Percentiles rank a stretch among this genome's conserved stretches.
These are phyloP conservation scores for Scolopax mira DNA, from an alignment of 2,113 vertebrate species.

Conservation along the genomic window DNA sequence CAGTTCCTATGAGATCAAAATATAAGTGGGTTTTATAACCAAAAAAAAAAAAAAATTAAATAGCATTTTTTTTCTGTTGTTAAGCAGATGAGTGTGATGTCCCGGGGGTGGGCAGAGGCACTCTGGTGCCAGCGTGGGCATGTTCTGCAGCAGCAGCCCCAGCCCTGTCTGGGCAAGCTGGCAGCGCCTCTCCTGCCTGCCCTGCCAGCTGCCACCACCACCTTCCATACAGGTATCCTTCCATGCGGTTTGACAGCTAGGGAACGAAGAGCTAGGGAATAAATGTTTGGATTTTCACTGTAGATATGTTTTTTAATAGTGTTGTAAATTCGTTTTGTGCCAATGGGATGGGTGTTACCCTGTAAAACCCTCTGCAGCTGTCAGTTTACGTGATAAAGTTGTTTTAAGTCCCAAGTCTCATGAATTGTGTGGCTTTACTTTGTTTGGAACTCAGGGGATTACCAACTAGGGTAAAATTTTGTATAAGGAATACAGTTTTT, in stretches of 20 bases:
- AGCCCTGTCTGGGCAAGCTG: not conserved
- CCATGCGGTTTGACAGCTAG: not conserved
- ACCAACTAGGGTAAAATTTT: accelerated
- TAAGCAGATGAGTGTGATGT: not conserved
- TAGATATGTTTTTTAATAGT: not conserved
- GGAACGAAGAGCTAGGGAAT: not conserved
- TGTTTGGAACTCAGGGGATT: not conserved
- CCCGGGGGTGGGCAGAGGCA: not conserved
- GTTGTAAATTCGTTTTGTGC: not conserved
- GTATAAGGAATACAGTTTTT: not conserved
- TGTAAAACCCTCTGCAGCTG: not conserved
- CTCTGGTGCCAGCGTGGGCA: accelerated
- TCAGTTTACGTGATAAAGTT: not conserved
- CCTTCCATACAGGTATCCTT: accelerated
- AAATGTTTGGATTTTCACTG: not conserved
- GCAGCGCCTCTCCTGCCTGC: not conserved
- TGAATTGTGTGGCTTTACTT: not conserved
- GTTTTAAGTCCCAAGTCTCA: not conserved
- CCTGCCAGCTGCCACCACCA: not conserved
- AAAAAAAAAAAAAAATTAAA: not conserved
- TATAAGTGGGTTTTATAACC: not conserved
- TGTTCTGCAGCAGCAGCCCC: not conserved
- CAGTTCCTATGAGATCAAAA: not conserved
- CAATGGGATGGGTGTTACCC: not conserved
- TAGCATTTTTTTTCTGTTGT: not conserved